A percentile compares a stretch with the other conserved stretches of the same genome.
Evolutionary conservation across 2,888 invertebrate genomes (phyloP).

Genomic region (Charanyca ferruginea): DNA sequence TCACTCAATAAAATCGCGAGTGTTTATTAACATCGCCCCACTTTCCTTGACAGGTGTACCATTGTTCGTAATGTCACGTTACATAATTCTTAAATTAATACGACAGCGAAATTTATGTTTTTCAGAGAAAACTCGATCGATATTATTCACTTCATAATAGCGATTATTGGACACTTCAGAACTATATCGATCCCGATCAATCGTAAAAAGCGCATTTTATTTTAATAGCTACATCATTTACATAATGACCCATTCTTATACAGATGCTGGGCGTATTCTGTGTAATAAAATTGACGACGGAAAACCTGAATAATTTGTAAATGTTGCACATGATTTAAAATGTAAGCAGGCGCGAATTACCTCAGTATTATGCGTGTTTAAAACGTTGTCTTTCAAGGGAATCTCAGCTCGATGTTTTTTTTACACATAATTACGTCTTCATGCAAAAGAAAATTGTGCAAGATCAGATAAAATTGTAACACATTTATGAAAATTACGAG

Average conservation of each 20-base stretch:
- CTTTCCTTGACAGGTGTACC: constrained; percentile 69
- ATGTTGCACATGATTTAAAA: constrained; percentile 69
- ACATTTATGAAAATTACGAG: constrained; percentile 40
- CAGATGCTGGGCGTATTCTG: constrained; percentile 70
- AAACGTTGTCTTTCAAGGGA: constrained; percentile 68
- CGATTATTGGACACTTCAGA: constrained; percentile 39
- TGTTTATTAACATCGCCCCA: constrained; percentile 68
- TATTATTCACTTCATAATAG: constrained; percentile 40
- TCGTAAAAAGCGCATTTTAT: constrained; percentile 43
- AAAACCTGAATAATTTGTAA: constrained; percentile 66
- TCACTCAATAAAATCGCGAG: constrained; percentile 47
- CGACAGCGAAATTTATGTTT: constrained; percentile 32
- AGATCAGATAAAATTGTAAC: constrained; percentile 59
- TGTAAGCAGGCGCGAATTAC: constrained; percentile 77
- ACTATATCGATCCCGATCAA: constrained; percentile 49
- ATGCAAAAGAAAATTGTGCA: constrained; percentile 58
- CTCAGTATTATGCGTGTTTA: constrained; percentile 60
- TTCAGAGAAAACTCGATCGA: constrained; percentile 22
- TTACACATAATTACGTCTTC: constrained; percentile 66
- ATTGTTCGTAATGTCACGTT: constrained; percentile 65
- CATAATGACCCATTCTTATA: constrained; percentile 79
- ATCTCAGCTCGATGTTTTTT: constrained; percentile 61
- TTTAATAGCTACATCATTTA: constrained; percentile 70
- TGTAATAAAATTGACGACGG: constrained; percentile 68
- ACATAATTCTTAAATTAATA: constrained; percentile 47